Evolutionary conservation across 2,797 vertebrate genomes (phyloP).

Genomic region (Epinephelus awoara): DNA sequence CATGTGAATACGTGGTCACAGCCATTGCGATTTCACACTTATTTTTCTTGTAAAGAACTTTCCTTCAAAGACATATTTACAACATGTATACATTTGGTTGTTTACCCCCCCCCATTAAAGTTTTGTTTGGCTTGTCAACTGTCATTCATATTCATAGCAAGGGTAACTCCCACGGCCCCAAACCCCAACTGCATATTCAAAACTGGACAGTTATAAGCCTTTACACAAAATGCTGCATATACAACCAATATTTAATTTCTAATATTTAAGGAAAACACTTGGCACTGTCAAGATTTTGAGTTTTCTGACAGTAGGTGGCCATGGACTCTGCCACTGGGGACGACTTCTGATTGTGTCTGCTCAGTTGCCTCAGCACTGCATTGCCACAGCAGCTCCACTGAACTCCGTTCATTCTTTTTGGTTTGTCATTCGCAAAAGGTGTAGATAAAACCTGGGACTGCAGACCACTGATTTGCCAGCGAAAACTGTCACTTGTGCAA

Average conservation of each 20-base stretch:
- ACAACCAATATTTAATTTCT: no score
- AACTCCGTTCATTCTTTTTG: no score
- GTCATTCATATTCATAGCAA: conserved; percentile 7
- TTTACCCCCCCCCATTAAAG: neutral
- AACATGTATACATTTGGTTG: neutral
- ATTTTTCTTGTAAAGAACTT: neutral
- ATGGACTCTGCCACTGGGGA: no score
- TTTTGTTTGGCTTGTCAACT: neutral
- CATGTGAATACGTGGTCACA: no score
- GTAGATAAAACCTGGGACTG: no score
- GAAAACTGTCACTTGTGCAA: no score
- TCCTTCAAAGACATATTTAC: neutral
- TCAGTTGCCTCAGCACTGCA: neutral
- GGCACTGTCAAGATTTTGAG: neutral
- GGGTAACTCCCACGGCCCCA: neutral
- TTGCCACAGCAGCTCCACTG: no score
- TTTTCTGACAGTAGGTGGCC: neutral
- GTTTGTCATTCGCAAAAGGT: no score
- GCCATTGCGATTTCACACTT: no score
- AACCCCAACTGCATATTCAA: neutral
- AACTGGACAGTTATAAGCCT: neutral
- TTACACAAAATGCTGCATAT: no score
- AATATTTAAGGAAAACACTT: conserved; percentile 1
- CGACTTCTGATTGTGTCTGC: conserved; percentile 33
- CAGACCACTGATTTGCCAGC: no score